These are phyloP conservation scores for Sycophila sp. DNA, from an alignment of 1,140 invertebrate genomes.

Conservation along the genomic window DNA sequence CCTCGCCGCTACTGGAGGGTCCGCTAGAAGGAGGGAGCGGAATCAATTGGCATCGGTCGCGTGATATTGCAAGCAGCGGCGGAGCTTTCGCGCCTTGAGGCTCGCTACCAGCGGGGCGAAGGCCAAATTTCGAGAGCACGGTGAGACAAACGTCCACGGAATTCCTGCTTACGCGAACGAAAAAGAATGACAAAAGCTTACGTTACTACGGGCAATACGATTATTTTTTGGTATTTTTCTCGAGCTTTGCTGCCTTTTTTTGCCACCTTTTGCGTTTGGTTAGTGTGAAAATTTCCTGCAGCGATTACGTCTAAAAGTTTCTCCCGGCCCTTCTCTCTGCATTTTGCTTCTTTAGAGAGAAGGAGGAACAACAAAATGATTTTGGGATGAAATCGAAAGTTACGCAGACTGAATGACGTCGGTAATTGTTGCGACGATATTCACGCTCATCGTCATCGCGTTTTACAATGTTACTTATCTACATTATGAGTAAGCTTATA, in stretches of 20 bases:
- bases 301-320: neutral
- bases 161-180: neutral
- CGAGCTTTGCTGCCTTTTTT: neutral
- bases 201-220: no score
- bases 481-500: constrained; percentile 30
- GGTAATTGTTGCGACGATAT: constrained; percentile 7
- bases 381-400: neutral
- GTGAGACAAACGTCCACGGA: neutral
- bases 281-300: constrained; percentile 11
- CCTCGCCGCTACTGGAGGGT: no score
- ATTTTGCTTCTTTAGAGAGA: constrained; percentile 8
- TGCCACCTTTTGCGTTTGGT: neutral
- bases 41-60: constrained; percentile 16
- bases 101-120: neutral
- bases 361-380: neutral
- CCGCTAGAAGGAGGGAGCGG: neutral
- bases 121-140: neutral
- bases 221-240: constrained; percentile 33
- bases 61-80: neutral
- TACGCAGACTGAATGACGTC: constrained; percentile 19
- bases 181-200: constrained; percentile 13
- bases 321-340: constrained; percentile 15
- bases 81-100: neutral
- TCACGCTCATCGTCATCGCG: neutral
- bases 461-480: constrained; percentile 32